Evolutionary conservation across 2,888 invertebrate species (phyloP).

Genomic region (Onthophagus sagittarius): DNA sequence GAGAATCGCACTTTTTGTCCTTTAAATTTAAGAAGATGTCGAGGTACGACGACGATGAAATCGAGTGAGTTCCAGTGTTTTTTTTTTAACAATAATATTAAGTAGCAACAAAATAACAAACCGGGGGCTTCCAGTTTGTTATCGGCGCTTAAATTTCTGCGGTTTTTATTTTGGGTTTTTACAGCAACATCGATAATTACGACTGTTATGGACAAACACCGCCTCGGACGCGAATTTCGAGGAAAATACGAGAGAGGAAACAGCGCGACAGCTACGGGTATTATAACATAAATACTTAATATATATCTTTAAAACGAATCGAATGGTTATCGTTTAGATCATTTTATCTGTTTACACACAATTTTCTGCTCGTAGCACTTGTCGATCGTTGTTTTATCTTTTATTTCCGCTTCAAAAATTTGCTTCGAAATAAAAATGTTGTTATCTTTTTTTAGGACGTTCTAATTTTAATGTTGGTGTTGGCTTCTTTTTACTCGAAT

Average conservation of each 20-base stretch:
- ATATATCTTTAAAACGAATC: neutral
- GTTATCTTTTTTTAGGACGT: no score
- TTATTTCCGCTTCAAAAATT: no score
- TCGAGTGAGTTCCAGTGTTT: slow-evolving; percentile 16
- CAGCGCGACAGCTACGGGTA: slow-evolving; percentile 55
- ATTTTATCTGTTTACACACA: neutral
- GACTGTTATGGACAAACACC: slow-evolving; percentile 74
- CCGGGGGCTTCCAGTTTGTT: slow-evolving; percentile 15
- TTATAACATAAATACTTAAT: neutral
- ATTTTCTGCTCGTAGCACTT: neutral
- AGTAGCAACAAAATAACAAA: slow-evolving; percentile 13
- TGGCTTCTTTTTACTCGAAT: no score
- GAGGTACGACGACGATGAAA: slow-evolving; percentile 16
- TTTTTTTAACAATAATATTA: neutral
- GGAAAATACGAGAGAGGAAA: slow-evolving; percentile 51
- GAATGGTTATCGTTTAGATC: neutral
- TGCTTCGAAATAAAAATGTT: no score
- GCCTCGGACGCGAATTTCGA: slow-evolving; percentile 66
- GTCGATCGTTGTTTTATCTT: neutral
- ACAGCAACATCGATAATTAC: slow-evolving; percentile 46
- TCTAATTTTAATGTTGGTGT: no score
- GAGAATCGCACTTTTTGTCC: neutral
- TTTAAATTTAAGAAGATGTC: neutral
- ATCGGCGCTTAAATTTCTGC: slow-evolving; percentile 22
- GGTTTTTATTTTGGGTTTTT: slow-evolving; percentile 1